Evolutionary conservation across 2,797 vertebrate genomes (phyloP), one percentile per base, ranked within the genome.

Genomic region (Limosa lapponica): DNA sequence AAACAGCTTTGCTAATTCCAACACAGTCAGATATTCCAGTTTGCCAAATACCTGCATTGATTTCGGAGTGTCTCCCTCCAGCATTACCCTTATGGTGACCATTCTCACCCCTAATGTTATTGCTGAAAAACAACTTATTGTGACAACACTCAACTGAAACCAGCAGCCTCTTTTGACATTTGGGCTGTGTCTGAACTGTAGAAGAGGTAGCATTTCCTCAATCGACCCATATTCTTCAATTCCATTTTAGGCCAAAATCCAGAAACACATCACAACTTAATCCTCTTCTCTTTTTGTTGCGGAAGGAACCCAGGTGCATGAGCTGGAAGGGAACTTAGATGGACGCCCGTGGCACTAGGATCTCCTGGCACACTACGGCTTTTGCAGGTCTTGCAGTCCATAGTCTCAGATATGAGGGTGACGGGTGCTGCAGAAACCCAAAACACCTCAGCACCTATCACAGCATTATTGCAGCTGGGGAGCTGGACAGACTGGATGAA

Each of bases 1-100:
- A 75, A 93, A 25, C 41, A 93, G 93, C 70, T 87, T 79, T 66
- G 77, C 32, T 66, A 94, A 84, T 93, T 93, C 70, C 88, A 94
- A 4, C n/a, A 16, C 34, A 27, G 72, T 57, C 85, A 83, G 69
- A 74, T 62, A 69, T 15, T 78, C n/a, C 61, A 44, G 64, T 74
- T 52, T 89, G 83, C 57, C 86, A 93, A 93, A 64, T 64, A 79
- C n/a, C 59, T 43, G 43, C 70, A 79, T 5, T 66, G 54, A 94
- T 93, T 91, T 82, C 65, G 44, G 32, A 52, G 32, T 10, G 19
- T 41, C 62, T 79, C 66, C 43, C 46, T 86, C 41, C 69, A 88
- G 61, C 55, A 54, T 10, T 8, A 11, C 37, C n/a, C 41, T 78
- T 39, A 37, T 0, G 4, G 71, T 13, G 39, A 82, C 51, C 74